A percentile compares a stretch with the other conserved stretches of the same genome.
Evolutionary conservation across 1,140 invertebrate species (phyloP).

Genomic region (Aculops lycopersici): DNA sequence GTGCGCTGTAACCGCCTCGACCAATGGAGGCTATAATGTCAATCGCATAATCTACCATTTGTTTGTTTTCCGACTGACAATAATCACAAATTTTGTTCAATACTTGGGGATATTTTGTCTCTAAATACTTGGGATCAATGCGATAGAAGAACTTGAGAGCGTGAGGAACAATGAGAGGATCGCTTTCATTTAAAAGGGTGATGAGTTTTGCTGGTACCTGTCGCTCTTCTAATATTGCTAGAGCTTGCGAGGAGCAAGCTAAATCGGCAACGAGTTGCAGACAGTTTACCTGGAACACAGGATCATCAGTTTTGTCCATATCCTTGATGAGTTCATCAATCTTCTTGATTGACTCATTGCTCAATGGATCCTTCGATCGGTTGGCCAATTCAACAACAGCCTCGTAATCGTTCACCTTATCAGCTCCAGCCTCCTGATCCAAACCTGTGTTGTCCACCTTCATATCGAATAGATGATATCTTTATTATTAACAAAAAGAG

Average conservation of each 20-base stretch:
- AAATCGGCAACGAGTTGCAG: background rate
- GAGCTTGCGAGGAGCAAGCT: background rate
- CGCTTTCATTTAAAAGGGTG: background rate
- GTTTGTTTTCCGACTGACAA: background rate
- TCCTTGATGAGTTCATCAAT: background rate
- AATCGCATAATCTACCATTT: background rate
- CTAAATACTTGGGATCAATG: background rate
- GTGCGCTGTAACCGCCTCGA: background rate
- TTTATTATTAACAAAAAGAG: no score
- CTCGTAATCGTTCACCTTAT: no score
- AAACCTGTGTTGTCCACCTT: no score
- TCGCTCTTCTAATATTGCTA: background rate
- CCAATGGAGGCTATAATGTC: background rate
- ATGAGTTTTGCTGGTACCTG: background rate
- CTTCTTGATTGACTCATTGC: no score
- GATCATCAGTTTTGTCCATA: background rate
- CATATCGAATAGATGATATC: no score
- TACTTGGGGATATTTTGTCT: background rate
- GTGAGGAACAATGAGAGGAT: background rate
- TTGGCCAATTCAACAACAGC: no score
- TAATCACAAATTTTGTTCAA: background rate
- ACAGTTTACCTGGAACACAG: background rate
- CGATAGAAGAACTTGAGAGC: background rate
- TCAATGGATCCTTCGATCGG: no score
- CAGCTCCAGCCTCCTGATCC: no score